A percentile compares a stretch with the other conserved stretches of the same genome.
Conservation (phyloP, 2,113 vertebrate genomes). For the Oryzias woworae region DNA sequence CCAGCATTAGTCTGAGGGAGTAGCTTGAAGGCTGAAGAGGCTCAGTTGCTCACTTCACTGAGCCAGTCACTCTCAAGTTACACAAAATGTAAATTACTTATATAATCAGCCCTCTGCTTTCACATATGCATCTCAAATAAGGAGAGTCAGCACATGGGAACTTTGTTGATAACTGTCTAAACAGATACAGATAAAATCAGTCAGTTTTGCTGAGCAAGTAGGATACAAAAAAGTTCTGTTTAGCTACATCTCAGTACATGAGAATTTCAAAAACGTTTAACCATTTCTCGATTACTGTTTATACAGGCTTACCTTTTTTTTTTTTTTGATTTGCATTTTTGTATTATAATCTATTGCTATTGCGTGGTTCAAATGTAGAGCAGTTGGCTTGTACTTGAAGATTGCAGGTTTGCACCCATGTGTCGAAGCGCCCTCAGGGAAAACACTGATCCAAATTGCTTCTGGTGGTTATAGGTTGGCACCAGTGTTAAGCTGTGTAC, state of each 20-base stretch:
- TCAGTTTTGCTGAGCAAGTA: slow-evolving; percentile 22
- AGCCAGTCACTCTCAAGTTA: slow-evolving; percentile 58
- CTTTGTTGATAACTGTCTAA: slow-evolving; percentile 30
- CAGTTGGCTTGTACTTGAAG: too few species aligned
- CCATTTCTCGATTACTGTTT: too few species aligned
- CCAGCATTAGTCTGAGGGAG: slow-evolving; percentile 47
- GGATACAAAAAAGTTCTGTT: slow-evolving; percentile 17
- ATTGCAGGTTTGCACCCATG: too few species aligned
- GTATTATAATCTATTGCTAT: too few species aligned
- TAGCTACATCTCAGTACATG: slow-evolving; percentile 1
- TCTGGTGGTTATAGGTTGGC: too few species aligned
- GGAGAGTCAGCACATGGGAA: slow-evolving; percentile 47
- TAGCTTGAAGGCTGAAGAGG: slow-evolving; percentile 44
- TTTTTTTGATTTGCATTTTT: too few species aligned
- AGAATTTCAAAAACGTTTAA: slow-evolving; percentile 1
- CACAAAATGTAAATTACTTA: slow-evolving; percentile 63
- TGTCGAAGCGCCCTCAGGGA: too few species aligned
- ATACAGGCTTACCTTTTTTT: too few species aligned
- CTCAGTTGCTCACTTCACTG: slow-evolving; percentile 52
- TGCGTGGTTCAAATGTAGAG: too few species aligned
- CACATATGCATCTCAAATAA: slow-evolving; percentile 14
- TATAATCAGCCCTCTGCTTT: slow-evolving; percentile 37
- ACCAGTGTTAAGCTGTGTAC: too few species aligned
- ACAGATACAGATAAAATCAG: slow-evolving; percentile 39
- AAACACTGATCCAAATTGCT: too few species aligned